Percentiles rank a stretch among this genome's conserved stretches.
These are phyloP conservation scores for Climacteris rufus DNA, from an alignment of 2,113 vertebrate species.

Conservation along the genomic window DNA sequence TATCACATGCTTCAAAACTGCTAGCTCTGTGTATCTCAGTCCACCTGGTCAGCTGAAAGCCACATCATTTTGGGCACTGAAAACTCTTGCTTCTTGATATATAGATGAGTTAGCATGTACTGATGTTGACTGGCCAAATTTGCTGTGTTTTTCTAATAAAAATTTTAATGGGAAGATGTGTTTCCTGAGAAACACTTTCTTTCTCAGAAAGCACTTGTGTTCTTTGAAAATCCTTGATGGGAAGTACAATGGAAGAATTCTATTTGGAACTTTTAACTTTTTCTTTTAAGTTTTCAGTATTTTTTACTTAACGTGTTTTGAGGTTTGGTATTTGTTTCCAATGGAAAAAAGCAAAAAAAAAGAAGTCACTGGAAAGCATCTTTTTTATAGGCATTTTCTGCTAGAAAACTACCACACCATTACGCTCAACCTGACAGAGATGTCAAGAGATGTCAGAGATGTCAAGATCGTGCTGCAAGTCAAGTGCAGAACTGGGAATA, in stretches of 20 bases:
- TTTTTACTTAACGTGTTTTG: background rate
- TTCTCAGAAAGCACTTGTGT: fast-evolving
- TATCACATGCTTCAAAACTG: background rate
- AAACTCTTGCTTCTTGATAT: background rate
- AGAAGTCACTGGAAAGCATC: background rate
- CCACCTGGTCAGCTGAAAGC: background rate
- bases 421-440: background rate
- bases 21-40: background rate
- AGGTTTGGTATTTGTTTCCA: background rate
- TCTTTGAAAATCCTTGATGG: background rate
- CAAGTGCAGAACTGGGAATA: background rate
- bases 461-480: background rate
- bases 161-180: background rate
- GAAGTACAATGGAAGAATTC: background rate
- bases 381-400: background rate
- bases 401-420: background rate
- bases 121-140: background rate
- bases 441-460: background rate
- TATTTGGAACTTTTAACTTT: background rate
- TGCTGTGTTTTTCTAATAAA: background rate
- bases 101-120: background rate
- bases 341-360: background rate
- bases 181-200: background rate
- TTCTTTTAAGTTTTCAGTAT: background rate
- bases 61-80: background rate